phyloP scores from a whole-genome alignment of 2,888 invertebrate genomes.

The Drosophila peninsularis region DNA sequence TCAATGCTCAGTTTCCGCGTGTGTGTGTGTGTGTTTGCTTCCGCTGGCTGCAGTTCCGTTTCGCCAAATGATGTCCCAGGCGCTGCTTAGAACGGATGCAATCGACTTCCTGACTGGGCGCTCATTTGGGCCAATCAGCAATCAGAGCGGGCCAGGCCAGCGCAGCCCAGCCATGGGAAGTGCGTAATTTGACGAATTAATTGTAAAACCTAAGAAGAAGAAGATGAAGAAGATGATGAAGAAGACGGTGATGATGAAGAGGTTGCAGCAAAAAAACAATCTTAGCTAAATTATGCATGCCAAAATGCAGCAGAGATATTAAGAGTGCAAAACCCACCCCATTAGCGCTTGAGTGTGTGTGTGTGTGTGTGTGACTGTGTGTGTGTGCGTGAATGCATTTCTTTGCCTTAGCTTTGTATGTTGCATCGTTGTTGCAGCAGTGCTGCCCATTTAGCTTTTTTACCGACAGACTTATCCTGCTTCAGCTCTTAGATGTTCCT shows the following conservation, averaged over 20 bases:
- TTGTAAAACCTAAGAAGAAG: conserved; percentile 30
- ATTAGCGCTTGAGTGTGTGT: conserved; percentile 11
- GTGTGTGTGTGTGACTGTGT: not conserved
- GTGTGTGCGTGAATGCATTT: conserved; percentile 58
- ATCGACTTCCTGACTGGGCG: conserved; percentile 67
- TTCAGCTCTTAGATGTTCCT: no score
- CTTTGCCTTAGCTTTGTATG: conserved; percentile 55
- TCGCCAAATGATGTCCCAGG: conserved; percentile 60
- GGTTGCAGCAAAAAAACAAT: conserved; percentile 4
- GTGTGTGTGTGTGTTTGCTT: conserved; percentile 43
- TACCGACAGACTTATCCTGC: not conserved
- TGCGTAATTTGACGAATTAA: conserved; percentile 64
- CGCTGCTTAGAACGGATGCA: conserved; percentile 68
- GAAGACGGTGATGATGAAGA: not conserved
- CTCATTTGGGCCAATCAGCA: conserved; percentile 74
- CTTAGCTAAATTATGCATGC: conserved; percentile 54
- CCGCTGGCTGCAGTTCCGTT: conserved; percentile 69
- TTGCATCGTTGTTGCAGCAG: conserved; percentile 42
- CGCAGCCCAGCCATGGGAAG: conserved; percentile 53
- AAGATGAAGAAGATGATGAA: not conserved
- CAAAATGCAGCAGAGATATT: conserved; percentile 29
- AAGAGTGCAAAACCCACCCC: conserved; percentile 51
- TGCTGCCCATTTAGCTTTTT: conserved; percentile 13
- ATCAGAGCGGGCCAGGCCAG: conserved; percentile 10
- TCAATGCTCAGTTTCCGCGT: conserved; percentile 45